Evolutionary conservation across 35 echinoderm and acorn worm species (phyloP).

Genomic region (Heliocidaris erythrogramma): DNA sequence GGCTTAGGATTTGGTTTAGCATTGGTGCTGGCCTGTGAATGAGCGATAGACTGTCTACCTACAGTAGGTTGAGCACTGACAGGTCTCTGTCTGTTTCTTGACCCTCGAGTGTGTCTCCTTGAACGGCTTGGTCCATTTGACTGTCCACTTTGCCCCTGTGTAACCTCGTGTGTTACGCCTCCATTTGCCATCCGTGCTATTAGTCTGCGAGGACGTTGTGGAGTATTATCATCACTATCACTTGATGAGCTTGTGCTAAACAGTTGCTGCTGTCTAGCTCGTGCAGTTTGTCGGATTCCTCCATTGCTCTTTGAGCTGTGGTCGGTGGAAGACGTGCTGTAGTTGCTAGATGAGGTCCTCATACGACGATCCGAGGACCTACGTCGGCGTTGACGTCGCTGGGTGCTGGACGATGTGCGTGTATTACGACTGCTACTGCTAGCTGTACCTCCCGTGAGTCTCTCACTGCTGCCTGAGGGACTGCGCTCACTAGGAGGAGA

Average conservation of each 20-base stretch:
- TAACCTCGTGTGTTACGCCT: not conserved
- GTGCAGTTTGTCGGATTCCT: slow-evolving; percentile 21
- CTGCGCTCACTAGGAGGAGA: slow-evolving; percentile 22
- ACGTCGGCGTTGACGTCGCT: slow-evolving; percentile 23
- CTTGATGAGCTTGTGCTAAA: slow-evolving; percentile 45
- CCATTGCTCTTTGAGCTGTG: slow-evolving; percentile 48
- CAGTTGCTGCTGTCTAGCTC: slow-evolving; percentile 33
- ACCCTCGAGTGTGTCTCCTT: not conserved
- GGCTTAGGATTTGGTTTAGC: not conserved
- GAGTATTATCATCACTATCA: slow-evolving; percentile 39
- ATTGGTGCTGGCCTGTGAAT: not conserved
- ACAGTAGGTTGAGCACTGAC: slow-evolving; percentile 35
- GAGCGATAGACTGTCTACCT: slow-evolving; percentile 17
- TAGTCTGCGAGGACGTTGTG: slow-evolving; percentile 29
- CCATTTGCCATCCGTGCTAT: slow-evolving; percentile 28
- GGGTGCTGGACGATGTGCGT: slow-evolving; percentile 16
- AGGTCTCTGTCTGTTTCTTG: slow-evolving; percentile 33
- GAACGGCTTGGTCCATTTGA: slow-evolving; percentile 21
- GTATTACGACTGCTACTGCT: slow-evolving; percentile 51
- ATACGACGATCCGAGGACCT: slow-evolving; percentile 42
- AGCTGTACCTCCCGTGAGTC: slow-evolving; percentile 23
- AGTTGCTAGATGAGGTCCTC: slow-evolving; percentile 39
- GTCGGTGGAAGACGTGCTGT: slow-evolving; percentile 49
- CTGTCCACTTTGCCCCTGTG: slow-evolving; percentile 37
- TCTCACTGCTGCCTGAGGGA: slow-evolving; percentile 36